Base-by-base conservation (phyloP, 2,113 vertebrate genomes). In the Anas platyrhynchos region DNA sequence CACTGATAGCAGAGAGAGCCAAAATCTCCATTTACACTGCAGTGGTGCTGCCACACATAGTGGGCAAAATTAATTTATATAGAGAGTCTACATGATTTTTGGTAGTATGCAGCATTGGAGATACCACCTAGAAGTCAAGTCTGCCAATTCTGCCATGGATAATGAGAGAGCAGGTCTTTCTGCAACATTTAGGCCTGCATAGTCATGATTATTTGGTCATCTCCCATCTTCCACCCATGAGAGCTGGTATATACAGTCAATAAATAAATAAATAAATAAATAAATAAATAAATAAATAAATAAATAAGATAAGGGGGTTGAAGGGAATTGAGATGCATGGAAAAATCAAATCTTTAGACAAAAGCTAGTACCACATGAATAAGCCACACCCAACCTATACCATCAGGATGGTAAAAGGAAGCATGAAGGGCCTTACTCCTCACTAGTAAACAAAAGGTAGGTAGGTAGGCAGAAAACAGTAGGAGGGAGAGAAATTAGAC, bases 391-490 rank as follows among this genome's bases (percentile, higher is more conserved):
- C n/a, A 36, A 32, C 11, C 25, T 32, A 63, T 9, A 10, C 27
- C 50, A 66, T 9, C 32, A 79, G 26, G 22, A 41, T n/a, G n/a
- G n/a, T 23, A 79, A 78, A 69, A 23, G 22, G 31, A 85, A 44
- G 58, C 50, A 38, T 2, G 46, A 75, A 61, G 21, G 27, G 41
- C 9, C 23, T 43, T 27, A 48, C 14, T 32, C 23, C 31, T 68
- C 41, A 13, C 1, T 2, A 55, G 31, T 1, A 50, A 72, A 31
- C 6, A 67, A 23, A 26, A 43, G 2, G 3, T 9, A 4, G 5
- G 4, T 43, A 91, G 4, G 5, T 43, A 91, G 32, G 27, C 18
- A 21, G 25, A 29, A 18, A 83, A 43, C 7, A 55, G 55, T 7
- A 61, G 38, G 9, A 73, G 3, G 16, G 11, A 55, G 55, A 6